Base-by-base conservation (phyloP, 30 jellyfish, hydroid and myxozoan species). In the Pelagia noctiluca region DNA sequence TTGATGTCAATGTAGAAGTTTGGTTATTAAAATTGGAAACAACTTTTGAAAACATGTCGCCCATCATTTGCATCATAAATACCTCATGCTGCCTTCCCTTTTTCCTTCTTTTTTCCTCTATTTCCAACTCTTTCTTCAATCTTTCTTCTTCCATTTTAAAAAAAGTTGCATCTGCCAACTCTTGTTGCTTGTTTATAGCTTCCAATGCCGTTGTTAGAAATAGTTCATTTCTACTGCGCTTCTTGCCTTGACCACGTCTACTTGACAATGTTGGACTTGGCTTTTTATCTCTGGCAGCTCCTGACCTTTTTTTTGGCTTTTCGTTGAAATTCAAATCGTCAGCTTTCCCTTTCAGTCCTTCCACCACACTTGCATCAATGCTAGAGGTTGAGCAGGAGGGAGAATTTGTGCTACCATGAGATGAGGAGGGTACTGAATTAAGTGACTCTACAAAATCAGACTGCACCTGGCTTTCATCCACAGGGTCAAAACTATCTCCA, bases 21-120 rank as follows among this genome's bases (percentile, higher is more conserved):
- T n/a, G n/a, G n/a, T n/a, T n/a, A n/a, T 19, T 19, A 63, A 12
- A 63, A 4, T 63, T 18, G 63, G 52, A 8, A 28, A 34, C 18
- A 38, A 75, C 49, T 35, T 76, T 36, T 2, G 78, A n/a, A 25
- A 54, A 54, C 78, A 76, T 54, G 42, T 76, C 36, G 3, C 78
- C 88, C 88, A 76, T 76, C 78, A 76, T 76, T 36, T 57, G 77
- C 88, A 76, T 60, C 88, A 76, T 54, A 8, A 19, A 12, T 1
- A 76, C 26, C 37, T 76, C 88, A 54, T 76, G 88, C 37, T 76
- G 78, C 78, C 33, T 76, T 28, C 57, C 88, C 18, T 76, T 78
- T 57, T 30, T 53, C 10, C 78, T 29, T 47, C 35, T 16, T 67
- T 54, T 76, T 76, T 76, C 78, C 31, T 76, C 88, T 4, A 53